Percentiles rank a stretch among this genome's conserved stretches.
These are phyloP conservation scores for Adelges cooleyi DNA, from an alignment of 1,140 invertebrate genomes.

Conservation along the genomic window DNA sequence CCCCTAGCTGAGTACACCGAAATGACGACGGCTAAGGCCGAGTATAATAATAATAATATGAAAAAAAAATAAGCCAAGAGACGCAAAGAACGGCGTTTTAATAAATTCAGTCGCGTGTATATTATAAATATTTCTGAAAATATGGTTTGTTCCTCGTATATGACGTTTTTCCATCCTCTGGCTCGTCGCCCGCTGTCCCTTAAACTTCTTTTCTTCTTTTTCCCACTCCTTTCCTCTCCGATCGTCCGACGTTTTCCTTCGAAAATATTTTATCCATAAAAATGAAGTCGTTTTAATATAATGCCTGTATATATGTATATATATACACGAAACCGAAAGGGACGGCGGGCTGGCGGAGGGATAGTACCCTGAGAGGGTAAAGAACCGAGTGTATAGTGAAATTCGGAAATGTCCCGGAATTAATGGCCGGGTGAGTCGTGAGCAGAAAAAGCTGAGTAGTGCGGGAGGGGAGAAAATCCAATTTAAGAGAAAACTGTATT, in stretches of 20 bases:
- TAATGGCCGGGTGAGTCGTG: slow-evolving; percentile 16
- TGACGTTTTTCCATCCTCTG: slow-evolving; percentile 1
- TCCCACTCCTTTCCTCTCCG: not conserved
- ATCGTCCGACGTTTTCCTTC: slow-evolving; percentile 1
- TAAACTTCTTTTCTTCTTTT: not conserved
- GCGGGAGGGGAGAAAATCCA: slow-evolving; percentile 17
- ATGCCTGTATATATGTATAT: not conserved
- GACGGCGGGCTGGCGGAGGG: not conserved
- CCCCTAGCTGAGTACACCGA: too few species aligned
- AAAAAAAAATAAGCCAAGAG: too few species aligned
- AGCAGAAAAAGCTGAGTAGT: not conserved
- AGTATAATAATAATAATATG: too few species aligned
- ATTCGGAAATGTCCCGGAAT: slow-evolving; percentile 22
- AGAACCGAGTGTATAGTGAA: not conserved
- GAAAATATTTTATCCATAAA: slow-evolving; percentile 18
- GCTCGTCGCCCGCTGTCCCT: not conserved
- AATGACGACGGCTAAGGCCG: too few species aligned
- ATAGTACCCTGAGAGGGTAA: too few species aligned
- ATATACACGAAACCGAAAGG: not conserved
- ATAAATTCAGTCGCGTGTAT: slow-evolving; percentile 27
- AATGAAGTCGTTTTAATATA: slow-evolving; percentile 25
- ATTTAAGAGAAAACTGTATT: slow-evolving; percentile 28
- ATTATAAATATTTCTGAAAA: slow-evolving; percentile 27
- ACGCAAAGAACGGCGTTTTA: not conserved
- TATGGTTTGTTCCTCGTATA: slow-evolving; percentile 26